These are phyloP conservation scores for Heteromurus nitidus DNA, from an alignment of 2,888 invertebrate species.

Conservation along the genomic window DNA sequence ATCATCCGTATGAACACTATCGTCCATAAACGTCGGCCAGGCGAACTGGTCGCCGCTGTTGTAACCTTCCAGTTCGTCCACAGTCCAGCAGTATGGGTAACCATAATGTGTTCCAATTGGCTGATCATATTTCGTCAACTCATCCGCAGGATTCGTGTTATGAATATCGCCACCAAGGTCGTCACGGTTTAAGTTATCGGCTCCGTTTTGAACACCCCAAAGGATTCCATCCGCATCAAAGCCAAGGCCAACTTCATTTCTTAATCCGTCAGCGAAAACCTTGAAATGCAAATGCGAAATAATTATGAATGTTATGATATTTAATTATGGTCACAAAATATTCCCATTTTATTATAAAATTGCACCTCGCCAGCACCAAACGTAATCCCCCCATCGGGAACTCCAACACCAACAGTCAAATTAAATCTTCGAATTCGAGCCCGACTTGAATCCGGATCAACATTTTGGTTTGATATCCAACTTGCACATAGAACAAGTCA, in stretches of 20 bases:
- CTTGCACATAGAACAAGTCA: constrained; percentile 47
- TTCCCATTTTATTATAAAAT: neutral
- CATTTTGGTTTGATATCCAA: constrained; percentile 63
- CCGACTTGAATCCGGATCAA: constrained; percentile 55
- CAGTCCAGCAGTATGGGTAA: constrained; percentile 71
- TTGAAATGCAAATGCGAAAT: neutral
- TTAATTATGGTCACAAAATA: neutral
- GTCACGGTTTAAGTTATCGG: constrained; percentile 39
- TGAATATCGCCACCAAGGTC: constrained; percentile 70
- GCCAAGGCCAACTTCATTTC: constrained; percentile 65
- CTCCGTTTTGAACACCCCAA: constrained; percentile 66
- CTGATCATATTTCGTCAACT: constrained; percentile 63
- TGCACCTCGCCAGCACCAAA: constrained; percentile 25
- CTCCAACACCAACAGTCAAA: neutral
- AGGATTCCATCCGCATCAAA: constrained; percentile 53
- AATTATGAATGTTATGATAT: neutral
- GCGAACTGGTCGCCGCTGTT: constrained; percentile 66
- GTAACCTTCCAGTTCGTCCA: constrained; percentile 51
- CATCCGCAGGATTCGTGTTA: constrained; percentile 70
- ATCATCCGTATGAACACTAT: constrained; percentile 65
- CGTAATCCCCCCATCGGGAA: constrained; percentile 22
- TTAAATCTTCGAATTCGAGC: constrained; percentile 66
- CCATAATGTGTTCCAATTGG: constrained; percentile 63
- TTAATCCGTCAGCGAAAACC: constrained; percentile 64
- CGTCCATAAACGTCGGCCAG: constrained; percentile 65